Conservation (phyloP, 2,113 vertebrate genomes). For the Ptilonorhynchus violaceus region DNA sequence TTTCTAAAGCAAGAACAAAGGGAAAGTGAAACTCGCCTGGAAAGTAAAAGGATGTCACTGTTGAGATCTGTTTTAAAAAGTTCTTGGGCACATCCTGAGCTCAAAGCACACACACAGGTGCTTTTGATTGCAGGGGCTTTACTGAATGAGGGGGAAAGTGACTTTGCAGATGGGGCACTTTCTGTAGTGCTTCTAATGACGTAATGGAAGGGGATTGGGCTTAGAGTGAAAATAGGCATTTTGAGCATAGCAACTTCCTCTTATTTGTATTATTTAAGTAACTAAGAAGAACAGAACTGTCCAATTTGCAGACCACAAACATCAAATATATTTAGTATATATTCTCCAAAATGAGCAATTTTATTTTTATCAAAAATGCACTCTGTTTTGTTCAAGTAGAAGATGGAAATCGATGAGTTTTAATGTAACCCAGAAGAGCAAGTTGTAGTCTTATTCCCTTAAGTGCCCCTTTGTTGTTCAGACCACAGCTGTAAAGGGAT, state of each 20-base stretch:
- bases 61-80: neutral
- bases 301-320: slow-evolving; percentile 4
- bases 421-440: slow-evolving; percentile 42
- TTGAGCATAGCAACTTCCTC: neutral
- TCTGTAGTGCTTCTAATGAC: neutral
- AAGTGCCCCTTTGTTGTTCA: slow-evolving; percentile 46
- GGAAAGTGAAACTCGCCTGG: neutral
- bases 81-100: fast-evolving
- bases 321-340: neutral
- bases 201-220: neutral
- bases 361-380: slow-evolving; percentile 44
- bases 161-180: neutral
- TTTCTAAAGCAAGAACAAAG: neutral
- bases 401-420: slow-evolving; percentile 44
- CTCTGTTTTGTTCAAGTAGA: slow-evolving; percentile 12
- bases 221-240: neutral
- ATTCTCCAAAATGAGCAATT: slow-evolving; percentile 31
- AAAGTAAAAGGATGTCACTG: neutral
- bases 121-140: neutral
- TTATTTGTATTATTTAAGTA: neutral
- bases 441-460: neutral
- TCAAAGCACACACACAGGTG: fast-evolving
- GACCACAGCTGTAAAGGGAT: slow-evolving; percentile 48
- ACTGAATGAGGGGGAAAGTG: neutral
- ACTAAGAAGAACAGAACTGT: neutral